These are phyloP conservation scores for Paraescarpia echinospica DNA, from an alignment of 1,140 invertebrate genomes.

Conservation along the genomic window DNA sequence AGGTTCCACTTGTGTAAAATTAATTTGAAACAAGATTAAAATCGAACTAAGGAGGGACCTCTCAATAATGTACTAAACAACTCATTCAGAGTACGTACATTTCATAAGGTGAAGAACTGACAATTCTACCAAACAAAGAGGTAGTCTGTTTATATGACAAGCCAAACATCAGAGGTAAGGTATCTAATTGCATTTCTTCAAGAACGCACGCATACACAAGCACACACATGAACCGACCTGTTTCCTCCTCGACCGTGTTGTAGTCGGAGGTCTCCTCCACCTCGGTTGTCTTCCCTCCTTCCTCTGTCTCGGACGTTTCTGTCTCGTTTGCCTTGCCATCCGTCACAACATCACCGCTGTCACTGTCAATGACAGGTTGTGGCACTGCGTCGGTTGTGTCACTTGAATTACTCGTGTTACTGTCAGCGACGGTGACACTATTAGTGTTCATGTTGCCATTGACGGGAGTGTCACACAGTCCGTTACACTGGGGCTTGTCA, in stretches of 20 bases:
- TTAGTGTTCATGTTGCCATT: conserved; percentile 23
- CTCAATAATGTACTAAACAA: too few species aligned
- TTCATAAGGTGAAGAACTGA: too few species aligned
- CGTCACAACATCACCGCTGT: background rate
- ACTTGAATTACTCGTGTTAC: background rate
- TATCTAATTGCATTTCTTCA: too few species aligned
- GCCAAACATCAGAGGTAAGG: too few species aligned
- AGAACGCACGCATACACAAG: too few species aligned
- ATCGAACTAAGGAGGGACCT: too few species aligned
- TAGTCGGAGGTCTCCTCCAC: background rate
- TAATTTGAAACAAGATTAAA: too few species aligned
- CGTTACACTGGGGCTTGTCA: conserved; percentile 36
- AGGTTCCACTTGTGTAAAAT: too few species aligned
- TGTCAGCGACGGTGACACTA: background rate
- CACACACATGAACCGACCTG: background rate
- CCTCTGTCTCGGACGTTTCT: background rate
- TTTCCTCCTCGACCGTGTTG: background rate
- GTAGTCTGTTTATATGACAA: too few species aligned
- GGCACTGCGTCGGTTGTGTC: background rate
- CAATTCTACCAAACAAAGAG: too few species aligned
- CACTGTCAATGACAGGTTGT: background rate
- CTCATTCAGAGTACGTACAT: too few species aligned
- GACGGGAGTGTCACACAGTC: conserved; percentile 39
- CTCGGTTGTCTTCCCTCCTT: background rate
- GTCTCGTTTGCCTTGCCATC: background rate